Conservation (phyloP, 2,113 vertebrate species). For the Istiophorus platypterus region DNA sequence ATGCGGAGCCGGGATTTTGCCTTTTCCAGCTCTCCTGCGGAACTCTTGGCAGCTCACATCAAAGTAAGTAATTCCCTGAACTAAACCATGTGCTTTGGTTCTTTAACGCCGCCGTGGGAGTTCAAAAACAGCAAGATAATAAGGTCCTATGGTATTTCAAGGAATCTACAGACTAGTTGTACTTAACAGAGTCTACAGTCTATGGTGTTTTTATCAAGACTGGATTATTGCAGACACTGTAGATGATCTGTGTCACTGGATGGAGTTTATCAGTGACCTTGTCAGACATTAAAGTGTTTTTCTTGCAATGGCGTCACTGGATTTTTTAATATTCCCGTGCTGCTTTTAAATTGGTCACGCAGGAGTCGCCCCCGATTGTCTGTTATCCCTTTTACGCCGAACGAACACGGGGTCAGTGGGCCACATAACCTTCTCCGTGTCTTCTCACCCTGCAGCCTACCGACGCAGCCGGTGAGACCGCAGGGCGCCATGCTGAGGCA, state of each 20-base stretch:
- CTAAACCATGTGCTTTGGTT: neutral
- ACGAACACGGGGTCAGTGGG: constrained; percentile 11
- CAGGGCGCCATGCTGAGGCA: constrained; percentile 85
- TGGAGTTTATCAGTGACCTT: constrained; percentile 49
- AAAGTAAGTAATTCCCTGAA: constrained; percentile 66
- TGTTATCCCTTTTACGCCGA: too few species aligned
- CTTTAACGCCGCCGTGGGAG: neutral
- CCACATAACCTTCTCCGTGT: constrained; percentile 36
- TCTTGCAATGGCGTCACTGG: neutral
- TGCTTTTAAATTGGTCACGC: neutral
- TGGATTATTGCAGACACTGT: neutral
- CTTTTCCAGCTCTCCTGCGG: constrained; percentile 73
- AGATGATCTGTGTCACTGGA: neutral
- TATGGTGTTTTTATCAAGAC: neutral
- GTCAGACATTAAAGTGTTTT: constrained; percentile 5
- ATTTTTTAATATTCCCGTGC: too few species aligned
- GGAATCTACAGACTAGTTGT: neutral
- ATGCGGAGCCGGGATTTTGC: constrained; percentile 74
- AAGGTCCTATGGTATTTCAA: neutral
- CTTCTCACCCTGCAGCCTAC: constrained; percentile 50
- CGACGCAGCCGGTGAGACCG: constrained; percentile 56
- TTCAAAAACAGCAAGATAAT: constrained; percentile 3
- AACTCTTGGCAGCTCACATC: constrained; percentile 67
- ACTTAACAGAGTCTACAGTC: neutral
- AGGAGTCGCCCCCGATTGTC: neutral